phyloP scores from a whole-genome alignment of 2,797 vertebrate genomes.

The Ambastaia sidthimunki region DNA sequence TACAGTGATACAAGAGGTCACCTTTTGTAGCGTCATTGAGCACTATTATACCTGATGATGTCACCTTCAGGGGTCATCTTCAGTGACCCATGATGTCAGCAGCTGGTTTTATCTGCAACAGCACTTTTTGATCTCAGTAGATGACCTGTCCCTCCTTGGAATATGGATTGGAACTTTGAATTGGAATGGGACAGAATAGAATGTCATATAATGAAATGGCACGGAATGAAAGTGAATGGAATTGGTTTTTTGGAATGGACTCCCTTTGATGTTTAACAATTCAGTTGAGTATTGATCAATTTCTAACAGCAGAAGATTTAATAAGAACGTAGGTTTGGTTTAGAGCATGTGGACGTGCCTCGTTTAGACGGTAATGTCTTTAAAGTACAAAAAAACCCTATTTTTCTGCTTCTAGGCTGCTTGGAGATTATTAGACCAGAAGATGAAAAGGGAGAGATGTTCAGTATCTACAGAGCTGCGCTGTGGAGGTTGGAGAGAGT shows the following conservation, averaged over 20 bases:
- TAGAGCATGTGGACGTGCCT: neutral
- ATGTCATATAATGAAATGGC: neutral
- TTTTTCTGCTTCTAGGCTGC: neutral
- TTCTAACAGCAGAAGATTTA: neutral
- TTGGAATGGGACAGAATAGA: neutral
- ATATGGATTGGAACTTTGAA: slow-evolving; percentile 35
- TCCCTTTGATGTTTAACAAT: slow-evolving; percentile 2
- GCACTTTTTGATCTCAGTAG: slow-evolving; percentile 32
- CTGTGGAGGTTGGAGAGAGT: slow-evolving; percentile 15
- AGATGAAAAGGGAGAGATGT: slow-evolving; percentile 6
- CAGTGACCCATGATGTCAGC: slow-evolving; percentile 39
- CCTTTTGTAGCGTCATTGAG: slow-evolving; percentile 15
- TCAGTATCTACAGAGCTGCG: neutral
- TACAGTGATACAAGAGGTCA: slow-evolving; percentile 29
- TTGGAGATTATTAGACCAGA: slow-evolving; percentile 11
- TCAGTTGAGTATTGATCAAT: slow-evolving; percentile 9
- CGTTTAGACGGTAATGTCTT: neutral
- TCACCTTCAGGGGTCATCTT: slow-evolving; percentile 44
- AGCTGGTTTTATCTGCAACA: slow-evolving; percentile 45
- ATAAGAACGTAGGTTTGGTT: neutral
- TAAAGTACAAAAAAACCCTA: neutral
- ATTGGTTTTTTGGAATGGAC: neutral
- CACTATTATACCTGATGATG: slow-evolving; percentile 37
- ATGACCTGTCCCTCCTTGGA: slow-evolving; percentile 43
- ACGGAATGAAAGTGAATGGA: slow-evolving; percentile 8